phyloP scores from a whole-genome alignment of 2,113 vertebrate species.

The Chelonoidis abingdonii region DNA sequence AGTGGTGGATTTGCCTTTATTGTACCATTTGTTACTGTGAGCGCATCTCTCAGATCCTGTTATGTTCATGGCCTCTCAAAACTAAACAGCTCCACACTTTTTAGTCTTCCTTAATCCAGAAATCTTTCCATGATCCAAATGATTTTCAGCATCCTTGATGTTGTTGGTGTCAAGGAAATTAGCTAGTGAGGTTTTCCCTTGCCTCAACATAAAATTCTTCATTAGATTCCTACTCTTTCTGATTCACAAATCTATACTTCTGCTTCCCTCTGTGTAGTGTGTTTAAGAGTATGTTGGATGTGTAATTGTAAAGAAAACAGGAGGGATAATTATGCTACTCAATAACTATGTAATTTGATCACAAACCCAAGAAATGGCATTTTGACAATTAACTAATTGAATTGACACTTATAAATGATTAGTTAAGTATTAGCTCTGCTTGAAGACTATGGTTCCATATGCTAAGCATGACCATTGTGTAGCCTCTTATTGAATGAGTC shows the following conservation, averaged over 20 bases:
- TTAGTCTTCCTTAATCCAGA: background rate
- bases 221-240: background rate
- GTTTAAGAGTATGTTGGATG: background rate
- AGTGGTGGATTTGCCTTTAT: background rate
- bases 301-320: background rate
- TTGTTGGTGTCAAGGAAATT: background rate
- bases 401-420: background rate
- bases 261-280: background rate
- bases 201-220: background rate
- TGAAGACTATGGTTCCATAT: background rate
- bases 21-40: background rate
- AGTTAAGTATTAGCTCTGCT: background rate
- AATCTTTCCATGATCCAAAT: background rate
- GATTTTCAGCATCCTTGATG: background rate
- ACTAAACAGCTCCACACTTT: conserved; percentile 16
- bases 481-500: background rate
- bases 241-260: rapidly evolving
- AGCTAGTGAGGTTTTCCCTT: background rate
- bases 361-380: background rate
- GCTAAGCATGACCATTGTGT: background rate
- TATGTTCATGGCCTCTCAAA: background rate
- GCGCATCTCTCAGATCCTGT: background rate
- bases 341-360: background rate
- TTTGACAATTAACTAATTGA: conserved; percentile 25
- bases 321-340: background rate